A percentile compares a stretch with the other conserved stretches of the same genome.
phyloP scores from a whole-genome alignment of 2,888 invertebrate genomes.

The Drosophila leonis region DNA sequence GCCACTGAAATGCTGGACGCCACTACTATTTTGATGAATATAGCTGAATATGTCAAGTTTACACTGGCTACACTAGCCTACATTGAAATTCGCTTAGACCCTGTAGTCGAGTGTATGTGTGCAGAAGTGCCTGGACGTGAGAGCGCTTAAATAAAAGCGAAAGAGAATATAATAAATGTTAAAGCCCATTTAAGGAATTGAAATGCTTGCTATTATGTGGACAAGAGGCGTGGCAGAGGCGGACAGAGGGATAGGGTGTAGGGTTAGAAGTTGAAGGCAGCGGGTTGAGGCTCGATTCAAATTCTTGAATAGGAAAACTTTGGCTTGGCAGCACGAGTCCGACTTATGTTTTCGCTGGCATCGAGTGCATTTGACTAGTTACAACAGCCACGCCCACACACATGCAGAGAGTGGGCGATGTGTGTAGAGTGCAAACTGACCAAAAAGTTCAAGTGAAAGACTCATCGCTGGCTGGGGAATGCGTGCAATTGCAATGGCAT shows the following conservation, averaged over 20 bases:
- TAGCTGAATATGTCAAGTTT: too few relatives aligned
- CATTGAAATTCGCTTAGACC: background rate
- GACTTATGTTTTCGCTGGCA: constrained; percentile 49
- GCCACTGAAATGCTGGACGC: too few relatives aligned
- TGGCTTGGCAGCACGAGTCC: constrained; percentile 40
- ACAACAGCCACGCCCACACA: constrained; percentile 23
- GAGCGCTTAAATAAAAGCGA: constrained; percentile 5
- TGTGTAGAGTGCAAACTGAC: constrained; percentile 51
- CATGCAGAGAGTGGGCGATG: background rate
- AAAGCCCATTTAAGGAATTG: constrained; percentile 49
- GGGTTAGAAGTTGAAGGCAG: too few relatives aligned
- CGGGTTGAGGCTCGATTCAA: constrained; percentile 11
- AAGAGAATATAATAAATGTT: constrained; percentile 43
- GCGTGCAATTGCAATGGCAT: constrained; percentile 45
- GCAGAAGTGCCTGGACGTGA: constrained; percentile 7
- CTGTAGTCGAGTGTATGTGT: background rate
- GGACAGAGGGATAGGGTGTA: too few relatives aligned
- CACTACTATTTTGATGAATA: too few relatives aligned
- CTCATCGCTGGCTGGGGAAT: constrained; percentile 58
- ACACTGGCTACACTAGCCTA: background rate
- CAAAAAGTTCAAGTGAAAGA: constrained; percentile 63
- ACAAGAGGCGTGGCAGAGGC: background rate
- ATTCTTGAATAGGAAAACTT: constrained; percentile 47
- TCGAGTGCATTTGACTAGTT: constrained; percentile 46
- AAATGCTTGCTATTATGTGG: constrained; percentile 20